A percentile compares a stretch with the other conserved stretches of the same genome.
Evolutionary conservation across 2,113 vertebrate genomes (phyloP).

Genomic region (Proteles cristata): DNA sequence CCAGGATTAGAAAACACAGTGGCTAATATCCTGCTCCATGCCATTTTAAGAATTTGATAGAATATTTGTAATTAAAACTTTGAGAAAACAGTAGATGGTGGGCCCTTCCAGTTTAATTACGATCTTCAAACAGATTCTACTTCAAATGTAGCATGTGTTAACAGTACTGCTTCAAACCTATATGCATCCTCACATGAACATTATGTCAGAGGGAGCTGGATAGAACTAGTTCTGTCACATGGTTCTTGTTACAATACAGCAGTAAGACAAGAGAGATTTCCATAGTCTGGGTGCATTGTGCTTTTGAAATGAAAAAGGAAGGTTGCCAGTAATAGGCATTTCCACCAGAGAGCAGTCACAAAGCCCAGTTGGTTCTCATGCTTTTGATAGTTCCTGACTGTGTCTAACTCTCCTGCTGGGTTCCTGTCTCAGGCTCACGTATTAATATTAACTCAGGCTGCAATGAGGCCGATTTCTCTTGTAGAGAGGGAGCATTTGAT

Average conservation of each 20-base stretch:
- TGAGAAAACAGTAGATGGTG: neutral
- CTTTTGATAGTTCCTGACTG: constrained; percentile 52
- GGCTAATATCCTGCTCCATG: neutral
- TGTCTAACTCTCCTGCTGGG: constrained; percentile 27
- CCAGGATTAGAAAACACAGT: neutral
- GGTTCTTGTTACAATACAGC: constrained; percentile 51
- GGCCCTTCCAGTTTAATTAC: neutral
- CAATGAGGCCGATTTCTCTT: constrained; percentile 47
- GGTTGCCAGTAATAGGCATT: neutral
- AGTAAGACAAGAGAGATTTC: neutral
- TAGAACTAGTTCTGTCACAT: neutral
- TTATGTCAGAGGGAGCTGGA: neutral
- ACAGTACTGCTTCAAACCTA: neutral
- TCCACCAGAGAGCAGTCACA: constrained; percentile 12
- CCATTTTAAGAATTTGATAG: neutral
- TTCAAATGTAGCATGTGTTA: neutral
- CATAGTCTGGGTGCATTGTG: neutral
- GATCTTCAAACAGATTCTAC: neutral
- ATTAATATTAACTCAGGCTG: constrained; percentile 40
- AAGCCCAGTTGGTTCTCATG: neutral
- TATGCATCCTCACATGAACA: neutral
- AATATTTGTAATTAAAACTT: neutral
- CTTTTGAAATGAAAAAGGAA: constrained; percentile 51
- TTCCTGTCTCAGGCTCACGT: constrained; percentile 34
- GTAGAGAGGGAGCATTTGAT: constrained; percentile 54